Base-by-base conservation (phyloP, 2,888 invertebrate species). In the Salticus scenicus region DNA sequence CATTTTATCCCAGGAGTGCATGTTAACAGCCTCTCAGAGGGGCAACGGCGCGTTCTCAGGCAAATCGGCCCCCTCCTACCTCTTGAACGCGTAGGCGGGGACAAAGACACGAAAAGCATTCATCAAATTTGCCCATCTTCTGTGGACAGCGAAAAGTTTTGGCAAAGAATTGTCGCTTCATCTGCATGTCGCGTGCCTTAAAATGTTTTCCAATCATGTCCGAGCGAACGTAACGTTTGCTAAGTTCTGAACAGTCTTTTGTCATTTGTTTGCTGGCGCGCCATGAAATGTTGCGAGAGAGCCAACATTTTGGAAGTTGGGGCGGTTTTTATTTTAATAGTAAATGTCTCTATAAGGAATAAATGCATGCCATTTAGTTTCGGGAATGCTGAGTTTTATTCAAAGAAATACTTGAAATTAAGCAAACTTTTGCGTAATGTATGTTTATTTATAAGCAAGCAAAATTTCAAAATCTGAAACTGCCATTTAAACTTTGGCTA, bases 181-280 rank as follows among this genome's bases (percentile, higher is more conserved):
- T 82, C 75, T 82, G 76, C 74, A 76, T 76, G 75, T 82, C 64
- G 82, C 82, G 82, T 82, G 82, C 47, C 10, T 17, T 24, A 24
- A 71, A 24, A 71, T 76, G 64, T 66, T 76, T 76, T 24, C 28
- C 73, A 51, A 31, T 57, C 73, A 71, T 75, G 81, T 67, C 47
- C 47, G 47, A 37, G 37, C 7, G 7, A 12, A 47, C 10, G 17
- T 17, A 12, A n/a, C 47, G 47, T 2, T 17, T 5, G 14, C 47
- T 17, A 47, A 47, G 17, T 7, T 47, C 17, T 12, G 47, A 47
- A 17, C 47, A n/a, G 47, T 47, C 47, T 47, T 47, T 47, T 47
- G 47, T 47, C 47, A 47, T 47, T 47, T 17, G 47, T 47, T 47
- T 47, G 37, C 37, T 8, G 37, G 5, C 12, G n/a, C n/a, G 47